phyloP scores from a whole-genome alignment of 2,113 vertebrate genomes.

The Quiscalus mexicanus region DNA sequence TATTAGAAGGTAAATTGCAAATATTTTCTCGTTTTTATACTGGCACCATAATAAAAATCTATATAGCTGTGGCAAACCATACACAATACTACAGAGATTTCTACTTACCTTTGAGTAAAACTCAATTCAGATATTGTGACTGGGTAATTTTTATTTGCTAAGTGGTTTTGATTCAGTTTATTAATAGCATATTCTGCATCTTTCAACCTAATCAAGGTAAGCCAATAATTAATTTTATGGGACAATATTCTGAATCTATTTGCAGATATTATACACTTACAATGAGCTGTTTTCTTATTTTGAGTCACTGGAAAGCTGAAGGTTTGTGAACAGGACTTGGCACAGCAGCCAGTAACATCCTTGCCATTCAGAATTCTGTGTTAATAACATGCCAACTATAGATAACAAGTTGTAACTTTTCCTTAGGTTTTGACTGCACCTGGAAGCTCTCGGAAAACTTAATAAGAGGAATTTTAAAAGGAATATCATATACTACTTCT shows the following conservation, averaged over 20 bases:
- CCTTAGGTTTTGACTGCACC: not conserved
- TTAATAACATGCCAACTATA: not conserved
- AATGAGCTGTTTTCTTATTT: constrained; percentile 4
- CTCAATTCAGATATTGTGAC: not conserved
- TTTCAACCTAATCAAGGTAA: not conserved
- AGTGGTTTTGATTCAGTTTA: not conserved
- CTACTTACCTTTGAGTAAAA: not conserved
- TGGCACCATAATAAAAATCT: not conserved
- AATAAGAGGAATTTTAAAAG: not conserved
- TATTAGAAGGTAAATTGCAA: not conserved
- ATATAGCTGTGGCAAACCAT: not conserved
- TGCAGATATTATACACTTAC: not conserved
- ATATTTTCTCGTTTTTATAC: not conserved
- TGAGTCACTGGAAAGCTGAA: constrained; percentile 22
- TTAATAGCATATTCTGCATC: not conserved
- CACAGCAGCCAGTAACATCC: constrained; percentile 14
- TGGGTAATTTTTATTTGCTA: not conserved
- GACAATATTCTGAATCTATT: not conserved
- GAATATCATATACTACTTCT: not conserved
- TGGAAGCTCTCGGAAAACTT: constrained; percentile 15
- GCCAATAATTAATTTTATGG: not conserved
- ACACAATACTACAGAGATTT: not conserved
- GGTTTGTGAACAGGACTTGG: not conserved
- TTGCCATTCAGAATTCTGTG: not conserved
- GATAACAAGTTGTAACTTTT: not conserved